A percentile compares a stretch with the other conserved stretches of the same genome.
Evolutionary conservation across 2,797 vertebrate species (phyloP).

Genomic region (Melopsittacus undulatus): DNA sequence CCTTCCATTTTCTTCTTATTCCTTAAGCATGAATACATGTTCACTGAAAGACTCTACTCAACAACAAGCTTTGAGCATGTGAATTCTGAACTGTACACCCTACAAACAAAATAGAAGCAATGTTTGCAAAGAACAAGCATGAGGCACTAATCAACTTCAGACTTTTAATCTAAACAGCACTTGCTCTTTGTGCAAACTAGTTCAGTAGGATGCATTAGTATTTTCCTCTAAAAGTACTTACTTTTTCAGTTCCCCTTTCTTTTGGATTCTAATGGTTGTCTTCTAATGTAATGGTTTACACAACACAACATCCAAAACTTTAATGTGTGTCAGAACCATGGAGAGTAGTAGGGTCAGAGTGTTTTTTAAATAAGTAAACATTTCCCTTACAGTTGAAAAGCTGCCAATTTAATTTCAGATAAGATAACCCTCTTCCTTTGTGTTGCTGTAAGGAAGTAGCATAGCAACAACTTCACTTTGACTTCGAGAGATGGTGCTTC

Average conservation of each 20-base stretch:
- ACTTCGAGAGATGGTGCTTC: neutral
- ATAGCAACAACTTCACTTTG: neutral
- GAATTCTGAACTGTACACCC: neutral
- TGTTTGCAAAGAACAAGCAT: neutral
- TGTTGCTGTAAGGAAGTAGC: neutral
- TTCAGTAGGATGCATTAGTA: neutral
- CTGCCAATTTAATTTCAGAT: neutral
- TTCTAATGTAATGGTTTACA: neutral
- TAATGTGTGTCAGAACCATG: neutral
- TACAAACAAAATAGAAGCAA: neutral
- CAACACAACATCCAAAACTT: neutral
- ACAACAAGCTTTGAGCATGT: neutral
- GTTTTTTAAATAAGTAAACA: neutral
- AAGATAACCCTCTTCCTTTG: neutral
- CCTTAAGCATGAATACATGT: neutral
- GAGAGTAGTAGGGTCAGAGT: neutral
- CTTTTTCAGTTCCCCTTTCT: neutral
- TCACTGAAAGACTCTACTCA: neutral
- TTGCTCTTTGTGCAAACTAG: neutral
- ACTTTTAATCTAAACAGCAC: neutral
- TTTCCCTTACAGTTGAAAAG: neutral
- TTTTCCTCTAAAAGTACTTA: conserved; percentile 3
- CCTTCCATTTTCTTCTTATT: neutral
- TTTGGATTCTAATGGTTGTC: neutral
- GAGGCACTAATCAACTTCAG: neutral